Evolutionary conservation across 2,888 invertebrate species (phyloP).

Genomic region (Bhutanitis thaidina): DNA sequence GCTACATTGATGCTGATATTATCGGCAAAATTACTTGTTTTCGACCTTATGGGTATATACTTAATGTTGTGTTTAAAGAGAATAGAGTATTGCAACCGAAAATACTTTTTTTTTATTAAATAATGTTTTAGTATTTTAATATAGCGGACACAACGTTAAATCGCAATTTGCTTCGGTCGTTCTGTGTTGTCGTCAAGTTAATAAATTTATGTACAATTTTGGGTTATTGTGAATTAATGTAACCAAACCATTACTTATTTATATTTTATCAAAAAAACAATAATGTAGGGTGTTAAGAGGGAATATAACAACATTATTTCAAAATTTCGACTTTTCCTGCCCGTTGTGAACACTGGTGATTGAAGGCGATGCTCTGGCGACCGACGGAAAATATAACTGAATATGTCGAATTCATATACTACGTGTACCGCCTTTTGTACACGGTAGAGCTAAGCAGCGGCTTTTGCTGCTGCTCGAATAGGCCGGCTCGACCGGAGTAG

Average conservation of each 20-base stretch:
- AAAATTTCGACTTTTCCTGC: too few species aligned
- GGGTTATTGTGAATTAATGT: slow-evolving; percentile 39
- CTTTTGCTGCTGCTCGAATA: too few species aligned
- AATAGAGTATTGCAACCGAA: slow-evolving; percentile 6
- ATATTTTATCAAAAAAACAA: too few species aligned
- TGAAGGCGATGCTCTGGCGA: too few species aligned
- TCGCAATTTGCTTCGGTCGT: slow-evolving; percentile 49
- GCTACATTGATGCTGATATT: background rate
- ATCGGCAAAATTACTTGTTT: slow-evolving; percentile 2
- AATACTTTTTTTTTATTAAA: slow-evolving; percentile 28
- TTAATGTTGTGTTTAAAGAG: slow-evolving; percentile 18
- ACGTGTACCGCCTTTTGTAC: too few species aligned
- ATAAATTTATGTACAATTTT: slow-evolving; percentile 63
- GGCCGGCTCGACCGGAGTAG: too few species aligned
- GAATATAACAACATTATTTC: too few species aligned
- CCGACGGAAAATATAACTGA: too few species aligned
- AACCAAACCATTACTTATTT: background rate
- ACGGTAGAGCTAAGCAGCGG: too few species aligned
- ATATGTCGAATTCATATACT: too few species aligned
- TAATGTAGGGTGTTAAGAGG: too few species aligned
- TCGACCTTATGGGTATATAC: slow-evolving; percentile 20
- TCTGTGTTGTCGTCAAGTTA: slow-evolving; percentile 44
- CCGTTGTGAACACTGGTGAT: too few species aligned
- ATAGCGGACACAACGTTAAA: slow-evolving; percentile 54
- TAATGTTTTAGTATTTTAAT: slow-evolving; percentile 57